A percentile compares a stretch with the other conserved stretches of the same genome.
phyloP scores from a whole-genome alignment of 2,888 invertebrate species.

The Mesodorylaimus sp. region DNA sequence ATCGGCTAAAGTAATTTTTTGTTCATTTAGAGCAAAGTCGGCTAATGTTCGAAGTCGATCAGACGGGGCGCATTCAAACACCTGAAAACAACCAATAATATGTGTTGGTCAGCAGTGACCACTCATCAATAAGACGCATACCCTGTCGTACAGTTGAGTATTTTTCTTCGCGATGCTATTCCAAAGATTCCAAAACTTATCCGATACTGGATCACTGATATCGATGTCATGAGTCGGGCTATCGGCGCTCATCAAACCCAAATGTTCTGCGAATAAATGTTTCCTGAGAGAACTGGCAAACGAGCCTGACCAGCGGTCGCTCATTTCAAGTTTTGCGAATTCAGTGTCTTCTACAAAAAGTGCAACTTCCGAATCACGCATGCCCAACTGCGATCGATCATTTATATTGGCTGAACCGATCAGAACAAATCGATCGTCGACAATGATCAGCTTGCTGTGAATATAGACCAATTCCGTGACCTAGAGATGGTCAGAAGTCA shows the following conservation, averaged over 20 bases:
- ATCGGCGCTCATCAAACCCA: constrained; percentile 47
- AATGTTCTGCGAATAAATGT: constrained; percentile 70
- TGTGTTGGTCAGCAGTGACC: too few species aligned
- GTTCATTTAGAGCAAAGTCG: constrained; percentile 50
- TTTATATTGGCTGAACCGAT: constrained; percentile 97
- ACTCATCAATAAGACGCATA: too few species aligned
- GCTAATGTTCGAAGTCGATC: constrained; percentile 59
- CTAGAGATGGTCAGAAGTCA: too few species aligned
- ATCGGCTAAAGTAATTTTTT: constrained; percentile 49
- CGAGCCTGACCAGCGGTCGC: constrained; percentile 59
- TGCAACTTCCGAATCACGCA: constrained; percentile 62
- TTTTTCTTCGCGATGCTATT: neutral
- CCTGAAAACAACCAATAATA: constrained; percentile 34
- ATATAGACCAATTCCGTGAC: constrained; percentile 89
- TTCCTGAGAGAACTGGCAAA: constrained; percentile 67
- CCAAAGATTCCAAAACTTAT: neutral
- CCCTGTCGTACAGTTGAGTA: neutral
- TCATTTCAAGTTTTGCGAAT: constrained; percentile 54
- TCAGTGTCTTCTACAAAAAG: constrained; percentile 56
- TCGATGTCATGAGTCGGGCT: constrained; percentile 15
- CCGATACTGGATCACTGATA: neutral
- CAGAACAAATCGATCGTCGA: constrained; percentile 70
- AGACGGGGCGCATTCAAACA: constrained; percentile 75
- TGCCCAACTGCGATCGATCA: constrained; percentile 80
- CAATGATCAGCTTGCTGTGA: constrained; percentile 84